Base-by-base conservation (phyloP, 1,140 invertebrate species). In the Neodiprion lecontei region DNA sequence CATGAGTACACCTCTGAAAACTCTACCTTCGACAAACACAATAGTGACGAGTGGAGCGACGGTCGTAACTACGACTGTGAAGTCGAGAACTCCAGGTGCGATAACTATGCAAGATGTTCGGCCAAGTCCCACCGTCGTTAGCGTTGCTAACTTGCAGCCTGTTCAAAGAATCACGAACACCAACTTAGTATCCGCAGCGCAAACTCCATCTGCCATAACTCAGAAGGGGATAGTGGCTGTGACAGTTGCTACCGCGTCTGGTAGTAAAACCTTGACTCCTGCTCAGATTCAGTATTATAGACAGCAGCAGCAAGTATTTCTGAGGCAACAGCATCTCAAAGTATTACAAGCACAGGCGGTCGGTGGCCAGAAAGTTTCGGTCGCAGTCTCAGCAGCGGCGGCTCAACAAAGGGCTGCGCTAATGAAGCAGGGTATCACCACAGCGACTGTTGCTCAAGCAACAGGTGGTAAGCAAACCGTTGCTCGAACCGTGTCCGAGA, bases 401-500 rank as follows among this genome's bases (percentile, higher is more conserved):
- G 71, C 76, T 9, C 86, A 86, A 23, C 88, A 87, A 70, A 76
- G 86, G 14, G 84, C 84, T 1, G 72, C 75, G 48, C 70, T 89
- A 0, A 85, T 88, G 82, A 88, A 89, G 67, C 87, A 87, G 48
- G 83, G 86, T 7, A 86, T 89, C 2, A 86, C 87, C 69, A 86
- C 89, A n/a, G 83, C 87, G 3, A 73, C 84, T 1, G 76, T 80
- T 79, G 88, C 3, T 82, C 90, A 47, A 80, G 85, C 1, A 71
- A 77, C 0, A 78, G 84, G 9, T 88, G 86, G 7, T 90, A 92
- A 78, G 86, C 90, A 9, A 87, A 90, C 80, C 40, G 89, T 86
- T 71, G 89, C 86, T 75, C 90, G 89, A 70, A 90, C 91, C 14
- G 90, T 94, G 2, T 90, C 93, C 0, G 92, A 94, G 21, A 89